Evolutionary conservation across 2,113 vertebrate genomes (phyloP), one percentile per base, ranked within the genome.

Genomic region (Misgurnus anguillicaudatus): DNA sequence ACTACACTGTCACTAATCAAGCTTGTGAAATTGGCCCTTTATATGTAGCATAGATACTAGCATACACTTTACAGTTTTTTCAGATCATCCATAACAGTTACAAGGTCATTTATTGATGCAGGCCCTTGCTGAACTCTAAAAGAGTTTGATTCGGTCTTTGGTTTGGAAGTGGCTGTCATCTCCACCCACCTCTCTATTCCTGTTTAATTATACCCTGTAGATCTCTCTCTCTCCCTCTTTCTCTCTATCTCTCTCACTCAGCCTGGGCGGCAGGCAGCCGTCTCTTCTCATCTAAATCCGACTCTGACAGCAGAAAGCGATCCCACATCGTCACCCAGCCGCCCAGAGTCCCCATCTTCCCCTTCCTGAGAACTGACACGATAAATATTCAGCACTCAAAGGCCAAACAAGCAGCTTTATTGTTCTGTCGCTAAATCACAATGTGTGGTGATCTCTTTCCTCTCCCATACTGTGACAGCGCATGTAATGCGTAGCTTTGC

Each of bases 151-250:
- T 79, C 75, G 82, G 51, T 6, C 69, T 69, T 73, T 74, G 78
- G 84, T 82, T 70, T 84, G 83, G 85, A 86, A 86, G 82, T 86
- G 84, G 86, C 82, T 81, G 83, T 87, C 55, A 76, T 80, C 64
- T 79, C 87, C 85, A 84, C 65, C 80, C 87, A 85, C 87, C 80
- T 77, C 85, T 83, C 80, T 84, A 84, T 87, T 88, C 84, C 81
- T 82, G 86, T 84, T 89, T 92, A 91, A 91, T 92, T 91, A 91
- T 84, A 90, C 83, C 89, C 83, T 79, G 75, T 79, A 83, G 55
- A 74, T 62, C 55, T 70, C 24, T 70, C 67, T 48, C 67, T 51
- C 14, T 67, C n/a, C 21, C n/a, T 31, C 65, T 36, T 38, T 11
- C 39, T 71, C 45, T 57, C 76, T 51, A 38, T n/a, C 65, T 70